Base-by-base conservation (phyloP, 2,888 invertebrate species). In the Antheraea assamensis region DNA sequence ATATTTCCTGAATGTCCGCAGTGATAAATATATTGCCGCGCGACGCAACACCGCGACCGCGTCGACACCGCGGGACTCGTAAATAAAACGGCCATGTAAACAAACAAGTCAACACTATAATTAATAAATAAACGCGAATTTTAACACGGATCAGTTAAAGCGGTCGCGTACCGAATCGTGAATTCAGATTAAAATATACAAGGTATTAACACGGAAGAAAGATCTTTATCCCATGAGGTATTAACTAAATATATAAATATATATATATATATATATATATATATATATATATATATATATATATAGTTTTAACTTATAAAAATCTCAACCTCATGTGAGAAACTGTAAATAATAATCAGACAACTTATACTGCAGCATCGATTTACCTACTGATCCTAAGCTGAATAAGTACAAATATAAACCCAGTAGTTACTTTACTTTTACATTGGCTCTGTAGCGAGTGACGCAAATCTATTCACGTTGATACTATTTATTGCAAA, bases 51-150 rank as follows among this genome's bases (percentile, higher is more conserved):
- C 49, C 66, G 64, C 68, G 70, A 42, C 13, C 42, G 42, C 42
- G 42, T 10, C n/a, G 47, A 64, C 71, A 64, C 30, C 61, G 61
- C 3, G 30, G 30, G 61, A 17, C 30, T 64, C 27, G 30, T 74
- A 76, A 82, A 79, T 79, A 77, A 81, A 79, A 78, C 71, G 52
- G 71, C 73, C 71, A 71, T 70, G 72, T 75, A 78, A 79, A 78
- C 75, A 80, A 78, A 74, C 75, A 80, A 78, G 75, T 77, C 80
- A 82, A 82, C 78, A 78, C 77, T 79, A 82, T 81, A 78, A 82
- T 79, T 79, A 77, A 75, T 80, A 66, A 75, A 30, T 55, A 73
- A 72, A 70, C 13, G 52, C 21, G 42, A 52, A 52, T 21, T 1
- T 52, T 52, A 55, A 55, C 3, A 55, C 55, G 55, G 7, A 55